phyloP scores from a whole-genome alignment of 2,797 vertebrate species.

The Galagoides demidoff region DNA sequence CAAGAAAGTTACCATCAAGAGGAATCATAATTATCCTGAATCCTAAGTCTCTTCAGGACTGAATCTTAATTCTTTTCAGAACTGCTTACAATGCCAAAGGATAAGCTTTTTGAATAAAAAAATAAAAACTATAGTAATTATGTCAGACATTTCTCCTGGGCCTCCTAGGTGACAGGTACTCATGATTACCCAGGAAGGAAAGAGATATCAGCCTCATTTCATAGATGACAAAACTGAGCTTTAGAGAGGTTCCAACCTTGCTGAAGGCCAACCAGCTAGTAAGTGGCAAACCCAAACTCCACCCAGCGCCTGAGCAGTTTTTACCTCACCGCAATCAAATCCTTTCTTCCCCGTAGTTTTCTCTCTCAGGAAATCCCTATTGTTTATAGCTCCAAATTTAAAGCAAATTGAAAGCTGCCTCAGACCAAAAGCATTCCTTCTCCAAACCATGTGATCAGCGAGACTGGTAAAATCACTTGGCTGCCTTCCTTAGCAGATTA shows the following conservation, averaged over 20 bases:
- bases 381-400: background rate
- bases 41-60: slow-evolving; percentile 31
- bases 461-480: slow-evolving; percentile 30
- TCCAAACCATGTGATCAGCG: background rate
- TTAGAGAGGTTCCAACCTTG: slow-evolving; percentile 3
- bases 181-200: background rate
- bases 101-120: background rate
- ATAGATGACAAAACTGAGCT: slow-evolving; percentile 16
- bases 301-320: background rate
- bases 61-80: slow-evolving; percentile 47
- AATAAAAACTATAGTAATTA: background rate
- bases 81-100: background rate
- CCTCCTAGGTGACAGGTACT: background rate
- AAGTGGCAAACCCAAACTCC: background rate
- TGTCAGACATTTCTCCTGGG: slow-evolving; percentile 9
- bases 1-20: background rate
- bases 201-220: background rate
- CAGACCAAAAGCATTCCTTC: background rate
- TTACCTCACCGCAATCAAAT: background rate
- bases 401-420: slow-evolving; percentile 43
- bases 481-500: slow-evolving; percentile 20
- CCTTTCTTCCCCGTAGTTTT: background rate
- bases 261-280: background rate
- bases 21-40: slow-evolving; percentile 29
- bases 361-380: background rate